phyloP scores from a whole-genome alignment of 1,140 invertebrate species.

The Micrasema longulum region DNA sequence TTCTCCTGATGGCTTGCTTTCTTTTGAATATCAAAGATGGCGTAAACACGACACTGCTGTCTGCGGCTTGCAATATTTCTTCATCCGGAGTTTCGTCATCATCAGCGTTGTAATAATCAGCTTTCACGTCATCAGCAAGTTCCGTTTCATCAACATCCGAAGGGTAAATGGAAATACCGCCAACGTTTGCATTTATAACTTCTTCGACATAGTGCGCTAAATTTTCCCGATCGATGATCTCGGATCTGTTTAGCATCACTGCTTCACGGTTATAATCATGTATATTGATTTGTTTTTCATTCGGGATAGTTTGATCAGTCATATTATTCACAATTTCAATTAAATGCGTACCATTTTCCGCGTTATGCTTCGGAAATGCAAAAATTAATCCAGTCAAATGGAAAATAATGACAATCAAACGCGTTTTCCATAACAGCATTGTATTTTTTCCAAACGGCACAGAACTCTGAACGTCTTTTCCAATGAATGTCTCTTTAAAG shows the following conservation, averaged over 20 bases:
- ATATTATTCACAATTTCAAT: too few species aligned
- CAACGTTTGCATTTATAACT: not conserved
- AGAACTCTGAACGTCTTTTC: not conserved
- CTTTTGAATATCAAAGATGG: slow-evolving; percentile 32
- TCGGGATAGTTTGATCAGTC: too few species aligned
- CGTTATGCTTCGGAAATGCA: too few species aligned
- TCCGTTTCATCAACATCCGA: not conserved
- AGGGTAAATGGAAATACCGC: not conserved
- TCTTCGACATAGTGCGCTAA: not conserved
- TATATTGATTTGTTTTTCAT: too few species aligned
- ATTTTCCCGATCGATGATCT: too few species aligned
- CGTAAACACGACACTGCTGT: slow-evolving; percentile 17
- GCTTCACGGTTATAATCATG: too few species aligned
- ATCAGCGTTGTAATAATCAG: slow-evolving; percentile 2
- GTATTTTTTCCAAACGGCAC: too few species aligned
- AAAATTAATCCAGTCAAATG: too few species aligned
- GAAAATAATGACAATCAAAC: too few species aligned
- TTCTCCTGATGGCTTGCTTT: slow-evolving; percentile 25
- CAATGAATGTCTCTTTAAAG: not conserved
- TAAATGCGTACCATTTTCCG: too few species aligned
- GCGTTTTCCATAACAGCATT: too few species aligned
- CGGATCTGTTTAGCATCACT: too few species aligned
- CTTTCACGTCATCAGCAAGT: slow-evolving; percentile 7
- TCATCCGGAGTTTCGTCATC: slow-evolving; percentile 3
- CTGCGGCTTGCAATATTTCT: slow-evolving; percentile 17